phyloP scores from a whole-genome alignment of 2,888 invertebrate genomes.

The Drosophila nr. medialis region DNA sequence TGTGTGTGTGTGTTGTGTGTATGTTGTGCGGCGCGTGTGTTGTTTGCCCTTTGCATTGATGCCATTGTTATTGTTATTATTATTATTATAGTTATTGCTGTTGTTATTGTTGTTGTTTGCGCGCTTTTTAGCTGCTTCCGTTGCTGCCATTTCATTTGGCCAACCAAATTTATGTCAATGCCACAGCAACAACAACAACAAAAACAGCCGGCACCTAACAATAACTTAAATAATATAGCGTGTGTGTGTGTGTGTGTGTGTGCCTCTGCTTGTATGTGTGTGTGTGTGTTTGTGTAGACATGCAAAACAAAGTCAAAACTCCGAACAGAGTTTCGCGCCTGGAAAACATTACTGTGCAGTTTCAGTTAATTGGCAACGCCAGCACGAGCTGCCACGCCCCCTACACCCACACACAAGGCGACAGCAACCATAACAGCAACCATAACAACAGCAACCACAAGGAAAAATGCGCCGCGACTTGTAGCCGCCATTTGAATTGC shows the following conservation, averaged over 20 bases:
- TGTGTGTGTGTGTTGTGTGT: slow-evolving; percentile 27
- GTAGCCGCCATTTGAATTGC: slow-evolving; percentile 75
- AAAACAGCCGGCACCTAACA: slow-evolving; percentile 40
- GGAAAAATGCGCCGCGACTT: slow-evolving; percentile 67
- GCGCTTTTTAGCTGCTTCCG: slow-evolving; percentile 64
- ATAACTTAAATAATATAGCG: slow-evolving; percentile 33
- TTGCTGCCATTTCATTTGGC: slow-evolving; percentile 60
- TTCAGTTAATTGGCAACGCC: slow-evolving; percentile 75
- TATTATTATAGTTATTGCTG: slow-evolving; percentile 19
- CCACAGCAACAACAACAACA: slow-evolving; percentile 67
- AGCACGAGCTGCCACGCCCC: slow-evolving; percentile 37
- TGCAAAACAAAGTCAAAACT: slow-evolving; percentile 54
- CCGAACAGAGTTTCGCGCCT: slow-evolving; percentile 40
- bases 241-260: slow-evolving; percentile 22
- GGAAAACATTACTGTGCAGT: slow-evolving; percentile 77
- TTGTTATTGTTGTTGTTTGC: slow-evolving; percentile 41
- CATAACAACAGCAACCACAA: slow-evolving; percentile 13
- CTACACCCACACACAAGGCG: slow-evolving; percentile 23
- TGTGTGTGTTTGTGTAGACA: slow-evolving; percentile 41
- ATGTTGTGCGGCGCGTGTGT: slow-evolving; percentile 51
- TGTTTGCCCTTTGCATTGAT: slow-evolving; percentile 53
- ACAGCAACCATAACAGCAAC: slow-evolving; percentile 23
- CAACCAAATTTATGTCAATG: slow-evolving; percentile 73
- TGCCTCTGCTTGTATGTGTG: slow-evolving; percentile 6
- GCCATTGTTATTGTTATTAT: slow-evolving; percentile 11